These are phyloP conservation scores for Allobates femoralis DNA, from an alignment of 2,797 vertebrate genomes.

Conservation along the genomic window DNA sequence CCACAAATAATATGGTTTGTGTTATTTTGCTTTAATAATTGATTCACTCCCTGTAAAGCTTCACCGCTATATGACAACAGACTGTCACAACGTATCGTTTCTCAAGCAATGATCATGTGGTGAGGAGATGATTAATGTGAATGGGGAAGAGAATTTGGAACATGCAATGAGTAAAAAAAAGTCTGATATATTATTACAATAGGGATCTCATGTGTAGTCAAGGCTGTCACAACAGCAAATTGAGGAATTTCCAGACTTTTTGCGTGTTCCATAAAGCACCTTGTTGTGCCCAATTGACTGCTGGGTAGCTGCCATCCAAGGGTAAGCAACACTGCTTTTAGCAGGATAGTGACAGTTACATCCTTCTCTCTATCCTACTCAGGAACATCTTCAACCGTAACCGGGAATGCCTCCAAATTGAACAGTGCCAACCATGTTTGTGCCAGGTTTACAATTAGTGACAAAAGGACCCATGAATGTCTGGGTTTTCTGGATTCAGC, in stretches of 20 bases:
- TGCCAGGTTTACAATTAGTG: too few relatives aligned
- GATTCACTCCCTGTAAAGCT: conserved; percentile 25
- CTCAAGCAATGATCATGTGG: background rate
- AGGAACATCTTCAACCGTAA: too few relatives aligned
- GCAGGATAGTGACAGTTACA: too few relatives aligned
- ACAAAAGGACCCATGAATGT: too few relatives aligned
- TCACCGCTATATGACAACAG: background rate
- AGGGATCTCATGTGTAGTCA: background rate
- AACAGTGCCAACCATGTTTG: too few relatives aligned
- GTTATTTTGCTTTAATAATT: conserved; percentile 45
- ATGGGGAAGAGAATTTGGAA: background rate
- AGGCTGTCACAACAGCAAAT: background rate
- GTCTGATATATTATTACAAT: background rate
- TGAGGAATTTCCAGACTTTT: background rate
- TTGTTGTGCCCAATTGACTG: too few relatives aligned
- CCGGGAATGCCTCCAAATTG: too few relatives aligned
- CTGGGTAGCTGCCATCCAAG: too few relatives aligned
- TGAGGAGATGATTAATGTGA: background rate
- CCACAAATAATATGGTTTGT: conserved; percentile 16
- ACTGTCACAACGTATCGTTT: conserved; percentile 29
- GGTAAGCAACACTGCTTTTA: too few relatives aligned
- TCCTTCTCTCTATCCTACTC: too few relatives aligned
- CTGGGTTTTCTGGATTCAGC: too few relatives aligned
- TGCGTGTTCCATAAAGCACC: too few relatives aligned
- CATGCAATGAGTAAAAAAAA: background rate